Conservation (phyloP, 2,113 vertebrate species). For the Chelonoidis abingdonii region DNA sequence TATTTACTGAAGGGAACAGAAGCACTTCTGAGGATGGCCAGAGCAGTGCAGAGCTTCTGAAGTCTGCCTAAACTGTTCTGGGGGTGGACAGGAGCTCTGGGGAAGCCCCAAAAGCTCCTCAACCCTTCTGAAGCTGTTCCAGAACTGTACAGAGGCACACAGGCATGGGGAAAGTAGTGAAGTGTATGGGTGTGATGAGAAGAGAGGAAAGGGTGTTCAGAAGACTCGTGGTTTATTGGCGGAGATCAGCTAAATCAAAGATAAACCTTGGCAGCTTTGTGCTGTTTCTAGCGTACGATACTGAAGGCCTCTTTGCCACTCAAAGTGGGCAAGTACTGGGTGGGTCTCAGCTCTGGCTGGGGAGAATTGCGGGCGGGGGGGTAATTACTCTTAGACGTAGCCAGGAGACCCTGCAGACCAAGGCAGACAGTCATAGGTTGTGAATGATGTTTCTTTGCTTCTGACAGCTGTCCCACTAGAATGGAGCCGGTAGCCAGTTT, state of each 20-base stretch:
- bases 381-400: neutral
- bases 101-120: neutral
- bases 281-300: neutral
- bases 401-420: neutral
- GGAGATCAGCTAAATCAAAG: neutral
- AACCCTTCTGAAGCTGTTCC: neutral
- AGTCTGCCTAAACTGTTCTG: neutral
- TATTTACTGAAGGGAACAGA: neutral
- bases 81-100: neutral
- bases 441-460: neutral
- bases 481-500: neutral
- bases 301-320: neutral
- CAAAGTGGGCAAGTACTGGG: neutral
- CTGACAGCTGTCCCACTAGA: neutral
- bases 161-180: neutral
- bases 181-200: neutral
- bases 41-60: neutral
- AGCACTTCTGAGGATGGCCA: neutral
- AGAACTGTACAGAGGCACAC: neutral
- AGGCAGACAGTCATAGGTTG: neutral
- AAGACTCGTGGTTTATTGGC: neutral
- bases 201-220: neutral
- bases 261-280: neutral
- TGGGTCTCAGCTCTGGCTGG: neutral
- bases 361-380: neutral